Conservation (phyloP, 2,113 vertebrate species). For the Dicerorhinus sumatrensis region DNA sequence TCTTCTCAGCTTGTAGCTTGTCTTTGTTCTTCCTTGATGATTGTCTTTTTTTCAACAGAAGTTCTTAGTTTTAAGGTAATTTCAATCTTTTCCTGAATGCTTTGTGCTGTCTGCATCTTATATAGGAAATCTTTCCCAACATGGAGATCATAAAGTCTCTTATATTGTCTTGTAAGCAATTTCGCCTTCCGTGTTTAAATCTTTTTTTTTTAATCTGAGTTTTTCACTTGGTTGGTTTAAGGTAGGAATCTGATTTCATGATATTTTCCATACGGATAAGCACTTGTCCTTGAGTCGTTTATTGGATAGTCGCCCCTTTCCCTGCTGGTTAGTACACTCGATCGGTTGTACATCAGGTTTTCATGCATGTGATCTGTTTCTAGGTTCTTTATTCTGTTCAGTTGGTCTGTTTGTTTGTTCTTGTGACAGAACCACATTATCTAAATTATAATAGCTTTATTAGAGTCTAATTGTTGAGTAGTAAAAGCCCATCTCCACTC, state of each 20-base stretch:
- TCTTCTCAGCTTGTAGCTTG: constrained; percentile 36
- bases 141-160: background rate
- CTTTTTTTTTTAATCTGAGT: background rate
- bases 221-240: background rate
- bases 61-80: constrained; percentile 10
- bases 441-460: background rate
- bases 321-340: background rate
- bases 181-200: constrained; percentile 17
- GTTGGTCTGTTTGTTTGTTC: background rate
- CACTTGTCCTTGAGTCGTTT: background rate
- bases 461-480: background rate
- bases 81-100: background rate
- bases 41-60: constrained; percentile 42
- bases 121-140: background rate
- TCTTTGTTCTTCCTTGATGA: constrained; percentile 10
- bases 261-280: background rate
- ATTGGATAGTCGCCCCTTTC: background rate
- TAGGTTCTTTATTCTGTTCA: background rate
- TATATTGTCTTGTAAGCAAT: constrained; percentile 2
- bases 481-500: background rate
- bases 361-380: background rate
- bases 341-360: background rate
- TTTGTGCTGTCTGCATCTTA: background rate
- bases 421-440: background rate
- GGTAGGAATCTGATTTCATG: background rate